These are phyloP conservation scores for Euphydryas editha DNA, from an alignment of 2,888 invertebrate species.

Conservation along the genomic window DNA sequence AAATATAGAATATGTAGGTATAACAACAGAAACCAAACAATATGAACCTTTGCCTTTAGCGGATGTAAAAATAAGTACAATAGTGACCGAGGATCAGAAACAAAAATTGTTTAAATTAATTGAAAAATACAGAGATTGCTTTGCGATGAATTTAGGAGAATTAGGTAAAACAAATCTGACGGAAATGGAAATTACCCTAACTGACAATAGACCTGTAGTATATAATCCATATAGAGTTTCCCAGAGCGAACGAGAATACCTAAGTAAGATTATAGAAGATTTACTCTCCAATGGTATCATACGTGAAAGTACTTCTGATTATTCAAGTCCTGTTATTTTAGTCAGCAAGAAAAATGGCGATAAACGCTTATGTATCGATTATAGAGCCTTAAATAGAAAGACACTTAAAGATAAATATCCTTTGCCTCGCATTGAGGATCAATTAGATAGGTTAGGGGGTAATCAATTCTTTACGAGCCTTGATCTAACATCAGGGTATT, in stretches of 20 bases:
- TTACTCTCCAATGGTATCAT: neutral
- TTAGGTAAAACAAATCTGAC: constrained; percentile 14
- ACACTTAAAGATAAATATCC: constrained; percentile 40
- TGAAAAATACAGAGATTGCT: constrained; percentile 16
- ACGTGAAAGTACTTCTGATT: neutral
- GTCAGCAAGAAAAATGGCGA: constrained; percentile 16
- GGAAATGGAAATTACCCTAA: constrained; percentile 17
- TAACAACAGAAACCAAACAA: neutral
- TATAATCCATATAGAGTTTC: neutral
- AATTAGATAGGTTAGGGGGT: constrained; percentile 30
- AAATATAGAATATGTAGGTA: too few species aligned
- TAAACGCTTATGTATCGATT: constrained; percentile 43
- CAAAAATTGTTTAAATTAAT: constrained; percentile 8
- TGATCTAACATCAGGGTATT: constrained; percentile 32
- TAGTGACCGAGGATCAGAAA: neutral
- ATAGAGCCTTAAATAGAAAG: constrained; percentile 37
- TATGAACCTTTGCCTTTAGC: neutral
- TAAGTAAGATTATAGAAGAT: neutral
- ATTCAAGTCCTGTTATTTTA: neutral
- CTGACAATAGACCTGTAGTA: constrained; percentile 5
- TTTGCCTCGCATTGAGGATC: constrained; percentile 35
- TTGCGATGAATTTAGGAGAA: constrained; percentile 19
- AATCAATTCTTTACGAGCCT: constrained; percentile 33
- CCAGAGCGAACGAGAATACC: neutral
- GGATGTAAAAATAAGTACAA: neutral